These are phyloP conservation scores for Melipona beecheii DNA, from an alignment of 2,888 invertebrate genomes.

Conservation along the genomic window DNA sequence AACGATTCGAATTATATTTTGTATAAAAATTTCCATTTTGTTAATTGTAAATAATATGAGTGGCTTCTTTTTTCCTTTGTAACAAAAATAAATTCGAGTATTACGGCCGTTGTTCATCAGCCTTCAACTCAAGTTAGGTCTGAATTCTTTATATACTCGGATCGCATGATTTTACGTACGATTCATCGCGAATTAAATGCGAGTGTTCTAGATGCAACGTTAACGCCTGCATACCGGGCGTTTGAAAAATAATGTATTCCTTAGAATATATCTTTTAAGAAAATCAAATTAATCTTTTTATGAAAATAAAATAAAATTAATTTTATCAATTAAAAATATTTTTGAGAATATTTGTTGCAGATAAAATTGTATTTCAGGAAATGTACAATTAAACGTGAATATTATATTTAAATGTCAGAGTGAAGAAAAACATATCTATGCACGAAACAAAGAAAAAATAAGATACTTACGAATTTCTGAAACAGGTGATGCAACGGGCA, in stretches of 20 bases:
- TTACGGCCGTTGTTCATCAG: background rate
- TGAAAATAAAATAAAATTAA: background rate
- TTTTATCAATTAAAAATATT: background rate
- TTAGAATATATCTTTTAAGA: too few species aligned
- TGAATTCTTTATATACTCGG: conserved; percentile 30
- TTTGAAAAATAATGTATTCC: background rate
- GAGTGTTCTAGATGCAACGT: conserved; percentile 18
- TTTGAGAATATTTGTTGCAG: background rate
- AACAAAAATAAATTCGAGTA: background rate
- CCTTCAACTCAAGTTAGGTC: conserved; percentile 11
- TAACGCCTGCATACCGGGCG: background rate
- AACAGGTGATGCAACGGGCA: background rate
- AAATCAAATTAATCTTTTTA: background rate
- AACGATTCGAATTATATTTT: background rate
- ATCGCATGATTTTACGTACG: conserved; percentile 35
- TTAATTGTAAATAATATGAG: too few species aligned
- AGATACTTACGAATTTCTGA: conserved; percentile 56
- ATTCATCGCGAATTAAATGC: conserved; percentile 44
- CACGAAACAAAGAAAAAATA: background rate
- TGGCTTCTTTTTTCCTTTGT: rapidly evolving
- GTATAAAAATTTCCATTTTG: background rate
- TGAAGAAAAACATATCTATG: background rate
- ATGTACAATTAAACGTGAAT: background rate
- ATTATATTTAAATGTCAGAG: background rate
- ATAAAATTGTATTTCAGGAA: background rate